Percentiles rank a stretch among this genome's conserved stretches.
phyloP scores from a whole-genome alignment of 2,113 vertebrate genomes.

The Hystrix brachyura region DNA sequence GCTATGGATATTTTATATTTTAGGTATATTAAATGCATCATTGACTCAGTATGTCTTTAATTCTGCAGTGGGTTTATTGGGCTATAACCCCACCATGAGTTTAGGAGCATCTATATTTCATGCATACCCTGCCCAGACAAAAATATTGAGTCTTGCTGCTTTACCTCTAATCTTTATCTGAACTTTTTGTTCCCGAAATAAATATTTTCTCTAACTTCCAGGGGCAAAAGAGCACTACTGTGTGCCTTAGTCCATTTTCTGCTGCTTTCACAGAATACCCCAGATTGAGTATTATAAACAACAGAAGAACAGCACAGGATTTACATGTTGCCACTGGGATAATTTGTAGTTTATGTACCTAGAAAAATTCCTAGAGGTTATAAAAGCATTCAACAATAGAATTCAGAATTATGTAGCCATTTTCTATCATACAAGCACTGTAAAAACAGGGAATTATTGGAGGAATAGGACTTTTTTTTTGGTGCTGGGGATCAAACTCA shows the following conservation, averaged over 20 bases:
- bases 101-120: neutral
- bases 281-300: neutral
- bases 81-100: neutral
- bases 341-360: constrained; percentile 32
- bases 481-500: too few species aligned
- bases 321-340: constrained; percentile 46
- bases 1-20: neutral
- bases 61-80: neutral
- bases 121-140: neutral
- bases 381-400: constrained; percentile 46
- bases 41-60: neutral
- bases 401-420: constrained; percentile 66
- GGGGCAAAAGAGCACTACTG: neutral
- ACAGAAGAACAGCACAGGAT: neutral
- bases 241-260: neutral
- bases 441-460: neutral
- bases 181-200: constrained; percentile 60
- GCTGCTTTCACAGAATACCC: neutral
- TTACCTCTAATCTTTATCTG: neutral
- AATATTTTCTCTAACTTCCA: constrained; percentile 48
- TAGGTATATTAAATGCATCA: neutral
- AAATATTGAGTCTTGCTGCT: neutral
- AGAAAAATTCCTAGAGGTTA: constrained; percentile 62
- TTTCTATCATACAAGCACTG: constrained; percentile 41
- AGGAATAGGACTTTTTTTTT: neutral